A percentile compares a stretch with the other conserved stretches of the same genome.
Conservation (phyloP, 2,797 vertebrate species). For the Argentina silus region DNA sequence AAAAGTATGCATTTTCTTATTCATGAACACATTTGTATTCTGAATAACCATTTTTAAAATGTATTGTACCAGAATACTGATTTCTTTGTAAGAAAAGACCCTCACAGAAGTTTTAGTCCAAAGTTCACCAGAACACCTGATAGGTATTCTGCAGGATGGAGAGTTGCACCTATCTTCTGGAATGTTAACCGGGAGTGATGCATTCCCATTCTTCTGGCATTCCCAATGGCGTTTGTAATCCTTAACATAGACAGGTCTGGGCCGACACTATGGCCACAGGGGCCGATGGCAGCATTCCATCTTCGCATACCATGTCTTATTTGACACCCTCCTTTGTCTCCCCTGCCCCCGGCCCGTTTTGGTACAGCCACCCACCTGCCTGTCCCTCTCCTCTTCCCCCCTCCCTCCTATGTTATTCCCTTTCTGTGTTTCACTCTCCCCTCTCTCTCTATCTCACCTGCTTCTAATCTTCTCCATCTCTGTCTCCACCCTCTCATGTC, state of each 20-base stretch:
- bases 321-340: not conserved
- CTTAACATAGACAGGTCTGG: conserved; percentile 6
- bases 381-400: not conserved
- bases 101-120: too few relatives aligned
- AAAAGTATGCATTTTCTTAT: too few relatives aligned
- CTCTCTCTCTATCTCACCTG: not conserved
- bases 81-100: too few relatives aligned
- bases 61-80: too few relatives aligned
- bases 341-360: not conserved
- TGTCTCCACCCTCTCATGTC: not conserved
- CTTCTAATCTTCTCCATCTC: not conserved
- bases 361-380: not conserved
- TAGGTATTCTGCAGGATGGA: too few relatives aligned
- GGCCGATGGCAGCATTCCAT: not conserved
- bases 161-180: too few relatives aligned
- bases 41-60: too few relatives aligned
- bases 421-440: not conserved
- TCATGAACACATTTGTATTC: too few relatives aligned
- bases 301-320: not conserved
- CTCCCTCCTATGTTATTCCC: not conserved
- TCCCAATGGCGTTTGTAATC: not conserved
- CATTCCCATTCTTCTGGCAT: not conserved
- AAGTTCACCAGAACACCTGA: too few relatives aligned
- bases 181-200: not conserved
- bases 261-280: not conserved